Evolutionary conservation across 2,113 vertebrate species (phyloP), one percentile per base, ranked within the genome.

Genomic region (Pleuronectes platessa): DNA sequence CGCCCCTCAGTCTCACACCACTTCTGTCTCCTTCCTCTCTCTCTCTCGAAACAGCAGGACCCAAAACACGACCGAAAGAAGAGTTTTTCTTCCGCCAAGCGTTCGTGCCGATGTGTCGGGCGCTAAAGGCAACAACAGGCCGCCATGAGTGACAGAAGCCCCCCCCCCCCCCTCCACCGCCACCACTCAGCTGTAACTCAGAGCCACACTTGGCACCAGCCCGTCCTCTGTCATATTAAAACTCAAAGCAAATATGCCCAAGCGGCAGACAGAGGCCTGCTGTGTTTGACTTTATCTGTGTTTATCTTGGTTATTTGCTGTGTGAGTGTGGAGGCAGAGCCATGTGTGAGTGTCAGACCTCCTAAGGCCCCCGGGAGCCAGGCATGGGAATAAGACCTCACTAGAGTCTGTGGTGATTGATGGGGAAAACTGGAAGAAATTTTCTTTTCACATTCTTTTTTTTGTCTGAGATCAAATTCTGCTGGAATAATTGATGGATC

Each of bases 151-250:
- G 58, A 80, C 81, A 84, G 80, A 76, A 63, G 72, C 40, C 61
- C 20, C 60, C 42, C 27, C 35, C 35, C 27, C 27, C 27, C 3
- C 27, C 56, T 47, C 54, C 15, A 1, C 24, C 35, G 54, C 8
- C 10, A 40, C 11, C 11, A 72, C 72, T 79, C 82, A 76, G 81
- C 74, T 83, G 53, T 61, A 82, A 73, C 83, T 86, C 61, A 75
- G 13, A 90, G 86, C 76, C 76, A 83, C 75, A 58, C 84, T 79
- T 84, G 84, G 79, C 80, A 80, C 77, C 84, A 60, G 66, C 55
- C 54, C 12, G 59, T 88, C 81, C 83, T 84, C 83, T 79, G 79
- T 81, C 77, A 68, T 84, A 74, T 60, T 64, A 42, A 88, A 84
- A 74, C 74, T 63, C 73, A 42, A 66, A 76, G 76, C 77, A 85